These are phyloP conservation scores for Nothocercus julius DNA, from an alignment of 2,113 vertebrate genomes.

Conservation along the genomic window DNA sequence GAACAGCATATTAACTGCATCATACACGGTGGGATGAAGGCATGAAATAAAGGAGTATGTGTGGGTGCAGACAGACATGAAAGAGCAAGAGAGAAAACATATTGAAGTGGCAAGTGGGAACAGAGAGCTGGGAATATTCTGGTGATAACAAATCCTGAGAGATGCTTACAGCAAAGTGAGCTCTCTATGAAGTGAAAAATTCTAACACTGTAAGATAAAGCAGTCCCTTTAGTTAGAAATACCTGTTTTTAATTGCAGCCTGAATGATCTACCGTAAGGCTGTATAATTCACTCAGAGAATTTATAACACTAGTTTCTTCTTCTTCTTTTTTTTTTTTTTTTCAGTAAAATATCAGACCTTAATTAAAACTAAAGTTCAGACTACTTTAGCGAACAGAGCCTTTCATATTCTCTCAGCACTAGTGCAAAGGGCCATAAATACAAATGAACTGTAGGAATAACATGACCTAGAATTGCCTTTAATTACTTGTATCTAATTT, in stretches of 20 bases:
- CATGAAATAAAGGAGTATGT: not conserved
- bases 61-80: not conserved
- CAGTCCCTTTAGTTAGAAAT: not conserved
- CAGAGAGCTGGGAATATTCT: not conserved
- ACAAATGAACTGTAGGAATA: slow-evolving; percentile 36
- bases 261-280: slow-evolving; percentile 27
- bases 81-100: not conserved
- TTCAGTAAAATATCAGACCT: slow-evolving; percentile 56
- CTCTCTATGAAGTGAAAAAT: not conserved
- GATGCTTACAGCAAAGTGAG: not conserved
- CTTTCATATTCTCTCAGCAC: slow-evolving; percentile 23
- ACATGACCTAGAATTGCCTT: slow-evolving; percentile 16
- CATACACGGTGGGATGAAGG: fast-evolving
- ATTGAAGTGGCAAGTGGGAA: not conserved
- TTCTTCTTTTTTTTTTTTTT: not conserved
- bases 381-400: slow-evolving; percentile 30
- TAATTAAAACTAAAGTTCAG: slow-evolving; percentile 75
- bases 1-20: not conserved
- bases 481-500: slow-evolving; percentile 1
- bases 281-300: slow-evolving; percentile 38
- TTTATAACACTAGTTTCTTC: not conserved
- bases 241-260: slow-evolving; percentile 12
- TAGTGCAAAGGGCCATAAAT: slow-evolving; percentile 15
- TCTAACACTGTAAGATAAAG: not conserved
- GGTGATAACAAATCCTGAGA: not conserved